Evolutionary conservation across 2,888 invertebrate genomes (phyloP).

Genomic region (Dinocampus coccinellae): DNA sequence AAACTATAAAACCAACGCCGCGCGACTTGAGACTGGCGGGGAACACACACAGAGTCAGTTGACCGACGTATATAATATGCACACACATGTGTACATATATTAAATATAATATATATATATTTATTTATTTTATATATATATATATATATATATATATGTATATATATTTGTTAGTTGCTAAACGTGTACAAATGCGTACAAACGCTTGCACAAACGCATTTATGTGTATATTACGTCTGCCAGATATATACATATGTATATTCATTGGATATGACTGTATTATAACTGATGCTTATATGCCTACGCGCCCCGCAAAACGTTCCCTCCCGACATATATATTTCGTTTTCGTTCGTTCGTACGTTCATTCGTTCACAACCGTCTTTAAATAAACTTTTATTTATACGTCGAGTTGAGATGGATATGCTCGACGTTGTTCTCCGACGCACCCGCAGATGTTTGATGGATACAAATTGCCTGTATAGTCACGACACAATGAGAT

Average conservation of each 20-base stretch:
- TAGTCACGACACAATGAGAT: neutral
- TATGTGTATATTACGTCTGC: slow-evolving; percentile 29
- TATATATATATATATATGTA: no score
- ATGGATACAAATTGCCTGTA: slow-evolving; percentile 55
- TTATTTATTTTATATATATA: no score
- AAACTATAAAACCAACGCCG: slow-evolving; percentile 62
- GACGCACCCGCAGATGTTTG: slow-evolving; percentile 60
- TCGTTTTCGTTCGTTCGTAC: slow-evolving; percentile 12
- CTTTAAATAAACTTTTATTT: slow-evolving; percentile 69
- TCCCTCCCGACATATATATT: slow-evolving; percentile 10
- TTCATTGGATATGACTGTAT: slow-evolving; percentile 37
- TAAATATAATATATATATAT: slow-evolving; percentile 27
- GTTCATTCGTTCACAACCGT: slow-evolving; percentile 50
- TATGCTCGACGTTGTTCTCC: slow-evolving; percentile 55
- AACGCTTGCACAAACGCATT: no score
- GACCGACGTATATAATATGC: slow-evolving; percentile 22
- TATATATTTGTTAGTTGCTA: slow-evolving; percentile 6
- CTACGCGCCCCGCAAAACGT: slow-evolving; percentile 44
- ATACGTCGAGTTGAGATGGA: slow-evolving; percentile 62
- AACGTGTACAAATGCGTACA: slow-evolving; percentile 29
- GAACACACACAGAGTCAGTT: slow-evolving; percentile 25
- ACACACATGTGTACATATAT: slow-evolving; percentile 25
- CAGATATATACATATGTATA: slow-evolving; percentile 25
- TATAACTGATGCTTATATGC: slow-evolving; percentile 49
- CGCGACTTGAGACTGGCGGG: slow-evolving; percentile 23